Percentiles rank a stretch among this genome's conserved stretches.
Conservation (phyloP, 2,888 invertebrate genomes). For the Drosophila buzzatii region DNA sequence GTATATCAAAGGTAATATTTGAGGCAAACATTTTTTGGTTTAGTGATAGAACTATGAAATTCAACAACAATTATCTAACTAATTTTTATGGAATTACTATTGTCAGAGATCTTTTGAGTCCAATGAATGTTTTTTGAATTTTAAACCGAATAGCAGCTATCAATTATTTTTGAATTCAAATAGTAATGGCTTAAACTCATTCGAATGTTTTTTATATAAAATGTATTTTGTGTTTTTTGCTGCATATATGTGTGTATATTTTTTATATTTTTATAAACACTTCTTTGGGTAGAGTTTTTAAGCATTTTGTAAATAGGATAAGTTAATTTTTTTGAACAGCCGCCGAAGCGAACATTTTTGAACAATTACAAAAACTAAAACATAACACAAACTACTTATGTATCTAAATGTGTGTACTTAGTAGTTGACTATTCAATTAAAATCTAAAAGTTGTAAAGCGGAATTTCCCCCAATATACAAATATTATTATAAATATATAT, state of each 20-base stretch:
- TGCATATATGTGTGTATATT: conserved; percentile 29
- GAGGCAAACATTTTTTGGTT: conserved; percentile 16
- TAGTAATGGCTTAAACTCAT: conserved; percentile 8
- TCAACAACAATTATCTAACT: not conserved
- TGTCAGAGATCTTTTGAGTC: conserved; percentile 10
- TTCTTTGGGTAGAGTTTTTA: conserved; percentile 32
- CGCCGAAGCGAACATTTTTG: conserved; percentile 50
- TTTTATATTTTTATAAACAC: conserved; percentile 48
- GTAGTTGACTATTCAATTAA: conserved; percentile 64
- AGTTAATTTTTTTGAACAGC: conserved; percentile 51
- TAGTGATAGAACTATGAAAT: conserved; percentile 10
- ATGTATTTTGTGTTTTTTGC: conserved; percentile 27
- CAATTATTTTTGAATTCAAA: conserved; percentile 3
- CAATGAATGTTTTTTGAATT: conserved; percentile 18
- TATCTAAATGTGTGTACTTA: conserved; percentile 64
- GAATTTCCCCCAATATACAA: conserved; percentile 31
- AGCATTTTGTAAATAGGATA: conserved; percentile 70
- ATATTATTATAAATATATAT: conserved; percentile 30
- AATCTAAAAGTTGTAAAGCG: conserved; percentile 46
- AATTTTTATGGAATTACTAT: conserved; percentile 7
- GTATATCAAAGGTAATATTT: conserved; percentile 30
- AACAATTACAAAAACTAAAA: not conserved
- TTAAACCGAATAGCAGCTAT: conserved; percentile 2
- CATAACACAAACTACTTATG: conserved; percentile 40
- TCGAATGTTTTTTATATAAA: conserved; percentile 10